Evolutionary conservation across 2,797 vertebrate genomes (phyloP), one percentile per base, ranked within the genome.

Genomic region (Astyanax mexicanus): DNA sequence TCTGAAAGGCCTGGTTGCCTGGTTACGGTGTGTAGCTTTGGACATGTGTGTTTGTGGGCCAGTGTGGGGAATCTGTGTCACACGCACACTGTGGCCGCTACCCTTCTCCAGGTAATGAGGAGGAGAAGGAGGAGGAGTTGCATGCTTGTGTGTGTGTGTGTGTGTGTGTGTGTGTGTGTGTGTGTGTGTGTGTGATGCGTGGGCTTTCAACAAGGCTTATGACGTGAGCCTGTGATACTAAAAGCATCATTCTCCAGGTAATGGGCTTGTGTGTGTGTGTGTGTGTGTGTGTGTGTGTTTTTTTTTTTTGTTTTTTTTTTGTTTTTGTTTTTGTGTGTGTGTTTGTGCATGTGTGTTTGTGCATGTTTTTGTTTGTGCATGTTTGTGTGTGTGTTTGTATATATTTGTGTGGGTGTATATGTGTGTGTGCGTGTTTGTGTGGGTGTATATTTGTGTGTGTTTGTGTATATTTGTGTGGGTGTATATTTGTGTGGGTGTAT

Each of bases 1-100:
- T 74, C 62, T 77, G 51, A 60, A 38, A 65, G 67, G 58, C 11
- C 74, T 10, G 40, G 83, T 85, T 84, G 83, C 85, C 64, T 82
- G 64, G 85, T 84, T 84, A 84, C 85, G 32, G 49, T 15, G 32
- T 72, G 71, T 35, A 61, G 47, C 40, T 51, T 70, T 13, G 47
- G 60, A 64, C 17, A 32, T 38, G 13, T 64, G 13, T 70, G 44
- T 58, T 11, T 70, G 21, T 49, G 25, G 10, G 27, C 21, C 11
- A 40, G 35, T n/a, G 21, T 38, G 64, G 19, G 47, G 32, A 12
- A 64, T 74, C 47, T 61, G 11, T 49, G 45, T 69, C 49, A 55
- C 37, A 27, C 47, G 23, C 7, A n/a, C 55, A 10, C 60, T 70
- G 57, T 64, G 52, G 47, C 21, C 12, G 19, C 15, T 52, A 29